Percentiles rank a stretch among this genome's conserved stretches.
Conservation (phyloP, 2,797 vertebrate species). For the Peromyscus melanophrys region DNA sequence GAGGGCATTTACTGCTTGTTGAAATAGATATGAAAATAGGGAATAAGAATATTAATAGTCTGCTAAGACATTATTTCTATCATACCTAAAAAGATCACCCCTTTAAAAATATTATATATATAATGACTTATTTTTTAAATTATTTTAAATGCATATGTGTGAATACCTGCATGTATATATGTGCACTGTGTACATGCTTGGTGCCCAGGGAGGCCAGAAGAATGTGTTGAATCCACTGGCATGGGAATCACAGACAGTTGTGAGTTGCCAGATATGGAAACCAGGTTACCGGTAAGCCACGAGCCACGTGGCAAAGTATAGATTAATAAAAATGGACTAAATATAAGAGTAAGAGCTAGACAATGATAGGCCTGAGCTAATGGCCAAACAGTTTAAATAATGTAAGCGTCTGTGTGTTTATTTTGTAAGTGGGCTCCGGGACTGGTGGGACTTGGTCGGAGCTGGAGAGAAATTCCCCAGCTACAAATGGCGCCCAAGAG, state of each 20-base stretch:
- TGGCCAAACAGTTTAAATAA: no score
- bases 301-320: no score
- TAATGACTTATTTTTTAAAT: no score
- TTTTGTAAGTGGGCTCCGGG: no score
- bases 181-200: neutral
- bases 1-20: neutral
- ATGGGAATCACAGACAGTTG: neutral
- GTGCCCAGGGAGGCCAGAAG: neutral
- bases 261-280: neutral
- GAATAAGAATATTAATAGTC: neutral
- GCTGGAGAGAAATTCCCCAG: no score
- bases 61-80: neutral
- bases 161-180: neutral
- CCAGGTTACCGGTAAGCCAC: no score
- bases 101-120: neutral
- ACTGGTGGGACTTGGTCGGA: no score
- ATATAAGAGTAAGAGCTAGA: no score
- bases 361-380: no score
- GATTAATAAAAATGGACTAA: no score
- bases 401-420: no score
- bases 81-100: neutral
- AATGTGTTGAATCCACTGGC: neutral
- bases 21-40: constrained; percentile 20
- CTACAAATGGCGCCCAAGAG: neutral
- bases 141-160: neutral